Evolutionary conservation across 2,797 vertebrate genomes (phyloP).

Genomic region (Eulemur mongoz): DNA sequence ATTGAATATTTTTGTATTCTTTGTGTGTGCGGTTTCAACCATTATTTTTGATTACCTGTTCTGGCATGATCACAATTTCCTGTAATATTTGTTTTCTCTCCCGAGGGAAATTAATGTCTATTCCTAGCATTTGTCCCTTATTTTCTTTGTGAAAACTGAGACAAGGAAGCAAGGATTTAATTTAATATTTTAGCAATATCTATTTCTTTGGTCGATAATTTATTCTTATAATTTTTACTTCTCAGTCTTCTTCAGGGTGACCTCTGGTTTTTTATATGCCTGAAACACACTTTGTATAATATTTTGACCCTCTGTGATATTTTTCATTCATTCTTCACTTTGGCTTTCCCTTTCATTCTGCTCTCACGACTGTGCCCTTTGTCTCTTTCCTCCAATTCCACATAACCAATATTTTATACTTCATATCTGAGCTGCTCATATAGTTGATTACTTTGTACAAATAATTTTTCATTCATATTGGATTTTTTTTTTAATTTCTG

Average conservation of each 20-base stretch:
- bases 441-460: constrained; percentile 61
- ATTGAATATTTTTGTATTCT: constrained; percentile 66
- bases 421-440: constrained; percentile 57
- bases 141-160: constrained; percentile 82
- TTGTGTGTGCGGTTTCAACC: constrained; percentile 75
- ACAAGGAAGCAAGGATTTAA: constrained; percentile 78
- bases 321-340: constrained; percentile 66
- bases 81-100: constrained; percentile 84
- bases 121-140: constrained; percentile 82
- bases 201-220: constrained; percentile 79
- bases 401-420: constrained; percentile 51
- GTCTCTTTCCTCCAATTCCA: constrained; percentile 29
- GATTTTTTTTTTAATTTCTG: constrained; percentile 29
- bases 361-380: constrained; percentile 31
- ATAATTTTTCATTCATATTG: constrained; percentile 64
- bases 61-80: constrained; percentile 81
- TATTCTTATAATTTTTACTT: constrained; percentile 77
- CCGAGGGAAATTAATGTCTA: constrained; percentile 82
- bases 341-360: constrained; percentile 48
- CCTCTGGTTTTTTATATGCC: constrained; percentile 64
- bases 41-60: constrained; percentile 85
- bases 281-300: constrained; percentile 52
- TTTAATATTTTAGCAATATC: constrained; percentile 79
- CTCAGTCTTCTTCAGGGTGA: constrained; percentile 65
- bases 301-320: constrained; percentile 54